Percentiles rank a stretch among this genome's conserved stretches.
phyloP scores from a whole-genome alignment of 2,888 invertebrate genomes.

The Apodemia zela region DNA sequence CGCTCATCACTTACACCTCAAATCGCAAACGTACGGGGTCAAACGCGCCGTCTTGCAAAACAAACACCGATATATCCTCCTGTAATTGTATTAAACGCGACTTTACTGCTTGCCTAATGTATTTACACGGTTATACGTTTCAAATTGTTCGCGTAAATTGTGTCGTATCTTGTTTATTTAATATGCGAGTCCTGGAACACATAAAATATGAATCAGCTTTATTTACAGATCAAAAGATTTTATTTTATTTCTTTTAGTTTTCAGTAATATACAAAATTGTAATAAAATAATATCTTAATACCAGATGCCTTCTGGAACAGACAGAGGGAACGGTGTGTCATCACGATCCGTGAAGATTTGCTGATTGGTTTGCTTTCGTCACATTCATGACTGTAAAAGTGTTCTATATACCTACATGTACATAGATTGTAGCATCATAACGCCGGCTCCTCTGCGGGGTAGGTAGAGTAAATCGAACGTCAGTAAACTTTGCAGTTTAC shows the following conservation, averaged over 20 bases:
- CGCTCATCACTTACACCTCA: slow-evolving; percentile 28
- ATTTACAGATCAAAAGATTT: slow-evolving; percentile 8
- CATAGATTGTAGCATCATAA: too few species aligned
- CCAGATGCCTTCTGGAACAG: too few species aligned
- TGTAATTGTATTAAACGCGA: slow-evolving; percentile 75
- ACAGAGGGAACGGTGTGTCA: too few species aligned
- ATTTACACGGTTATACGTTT: slow-evolving; percentile 58
- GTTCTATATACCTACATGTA: too few species aligned
- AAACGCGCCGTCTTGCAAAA: slow-evolving; percentile 64
- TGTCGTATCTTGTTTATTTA: slow-evolving; percentile 32
- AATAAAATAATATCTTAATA: too few species aligned
- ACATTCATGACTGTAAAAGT: too few species aligned
- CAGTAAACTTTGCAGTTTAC: too few species aligned
- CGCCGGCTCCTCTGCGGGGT: too few species aligned
- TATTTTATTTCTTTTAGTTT: slow-evolving; percentile 5
- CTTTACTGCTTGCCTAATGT: slow-evolving; percentile 63
- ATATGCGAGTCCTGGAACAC: slow-evolving; percentile 22
- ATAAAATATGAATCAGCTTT: slow-evolving; percentile 18
- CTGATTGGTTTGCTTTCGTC: too few species aligned
- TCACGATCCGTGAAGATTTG: too few species aligned
- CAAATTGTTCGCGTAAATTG: slow-evolving; percentile 44
- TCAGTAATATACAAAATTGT: neutral
- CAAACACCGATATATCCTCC: slow-evolving; percentile 69
- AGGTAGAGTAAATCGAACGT: too few species aligned
- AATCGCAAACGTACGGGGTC: slow-evolving; percentile 36